Evolutionary conservation across 2,888 invertebrate genomes (phyloP).

Genomic region (Thysanoteuthis rhombus): DNA sequence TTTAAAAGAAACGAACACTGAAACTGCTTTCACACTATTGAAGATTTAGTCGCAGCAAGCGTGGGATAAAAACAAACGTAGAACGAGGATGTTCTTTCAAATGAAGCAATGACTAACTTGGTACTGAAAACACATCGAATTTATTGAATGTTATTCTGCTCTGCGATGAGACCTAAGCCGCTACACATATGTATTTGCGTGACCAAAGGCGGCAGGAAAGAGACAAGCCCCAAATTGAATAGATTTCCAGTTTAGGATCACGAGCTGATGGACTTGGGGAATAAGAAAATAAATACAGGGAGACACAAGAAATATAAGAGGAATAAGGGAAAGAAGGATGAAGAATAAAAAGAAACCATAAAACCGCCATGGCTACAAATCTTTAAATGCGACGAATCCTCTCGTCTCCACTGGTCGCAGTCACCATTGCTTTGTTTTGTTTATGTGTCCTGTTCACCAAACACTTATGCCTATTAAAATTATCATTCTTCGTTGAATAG

Average conservation of each 20-base stretch:
- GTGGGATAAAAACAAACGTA: not conserved
- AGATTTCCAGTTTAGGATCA: not conserved
- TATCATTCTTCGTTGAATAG: not conserved
- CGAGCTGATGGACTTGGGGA: not conserved
- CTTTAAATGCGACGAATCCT: not conserved
- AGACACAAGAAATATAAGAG: not conserved
- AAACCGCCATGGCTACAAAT: not conserved
- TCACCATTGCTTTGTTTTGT: not conserved
- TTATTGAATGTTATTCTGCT: not conserved
- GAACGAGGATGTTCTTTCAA: not conserved
- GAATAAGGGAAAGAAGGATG: not conserved
- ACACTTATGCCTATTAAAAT: conserved; percentile 12
- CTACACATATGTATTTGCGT: not conserved
- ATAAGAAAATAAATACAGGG: not conserved
- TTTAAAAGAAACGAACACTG: not conserved
- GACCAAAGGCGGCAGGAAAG: not conserved
- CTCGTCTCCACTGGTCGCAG: not conserved
- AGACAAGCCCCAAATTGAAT: not conserved
- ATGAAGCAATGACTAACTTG: not conserved
- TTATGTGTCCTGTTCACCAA: not conserved
- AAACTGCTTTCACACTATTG: not conserved
- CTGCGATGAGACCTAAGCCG: not conserved
- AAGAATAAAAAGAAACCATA: no score
- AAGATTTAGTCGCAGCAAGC: not conserved
- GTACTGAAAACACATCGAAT: not conserved